Evolutionary conservation across 2,113 vertebrate genomes (phyloP).

Genomic region (Calonectris borealis): DNA sequence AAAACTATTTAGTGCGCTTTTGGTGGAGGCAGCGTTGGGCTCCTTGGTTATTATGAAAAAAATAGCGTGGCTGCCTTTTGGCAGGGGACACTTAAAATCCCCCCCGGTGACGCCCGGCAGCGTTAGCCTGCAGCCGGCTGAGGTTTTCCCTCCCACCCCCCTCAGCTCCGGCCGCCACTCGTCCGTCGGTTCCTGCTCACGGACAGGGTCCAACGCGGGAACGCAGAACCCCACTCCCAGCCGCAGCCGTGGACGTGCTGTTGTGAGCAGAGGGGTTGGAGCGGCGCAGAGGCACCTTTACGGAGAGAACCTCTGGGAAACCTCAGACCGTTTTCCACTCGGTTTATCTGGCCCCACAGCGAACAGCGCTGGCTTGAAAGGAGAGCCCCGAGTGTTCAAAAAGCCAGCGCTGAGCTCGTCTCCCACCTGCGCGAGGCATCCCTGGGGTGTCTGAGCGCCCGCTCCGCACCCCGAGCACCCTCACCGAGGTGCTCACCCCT

Average conservation of each 20-base stretch:
- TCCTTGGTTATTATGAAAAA: neutral
- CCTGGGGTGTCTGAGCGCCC: neutral
- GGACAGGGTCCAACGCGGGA: accelerated
- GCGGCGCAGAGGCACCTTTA: accelerated
- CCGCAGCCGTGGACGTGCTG: accelerated
- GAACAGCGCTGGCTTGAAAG: neutral
- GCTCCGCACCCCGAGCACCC: neutral
- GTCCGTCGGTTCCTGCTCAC: neutral
- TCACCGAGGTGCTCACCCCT: neutral
- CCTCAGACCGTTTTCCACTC: accelerated
- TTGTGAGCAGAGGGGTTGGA: neutral
- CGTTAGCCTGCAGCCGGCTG: neutral
- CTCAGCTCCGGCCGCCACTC: neutral
- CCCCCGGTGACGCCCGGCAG: neutral
- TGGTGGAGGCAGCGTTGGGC: neutral
- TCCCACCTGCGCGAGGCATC: neutral
- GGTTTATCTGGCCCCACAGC: neutral
- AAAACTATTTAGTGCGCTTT: neutral
- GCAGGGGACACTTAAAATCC: neutral
- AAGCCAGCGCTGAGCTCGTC: neutral
- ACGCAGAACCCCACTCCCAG: accelerated
- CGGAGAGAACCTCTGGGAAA: neutral
- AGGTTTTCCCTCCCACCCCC: neutral
- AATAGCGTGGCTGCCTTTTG: neutral
- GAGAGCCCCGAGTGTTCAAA: accelerated